Evolutionary conservation across 2,888 invertebrate genomes (phyloP).

Genomic region (Crepidodera aurea): DNA sequence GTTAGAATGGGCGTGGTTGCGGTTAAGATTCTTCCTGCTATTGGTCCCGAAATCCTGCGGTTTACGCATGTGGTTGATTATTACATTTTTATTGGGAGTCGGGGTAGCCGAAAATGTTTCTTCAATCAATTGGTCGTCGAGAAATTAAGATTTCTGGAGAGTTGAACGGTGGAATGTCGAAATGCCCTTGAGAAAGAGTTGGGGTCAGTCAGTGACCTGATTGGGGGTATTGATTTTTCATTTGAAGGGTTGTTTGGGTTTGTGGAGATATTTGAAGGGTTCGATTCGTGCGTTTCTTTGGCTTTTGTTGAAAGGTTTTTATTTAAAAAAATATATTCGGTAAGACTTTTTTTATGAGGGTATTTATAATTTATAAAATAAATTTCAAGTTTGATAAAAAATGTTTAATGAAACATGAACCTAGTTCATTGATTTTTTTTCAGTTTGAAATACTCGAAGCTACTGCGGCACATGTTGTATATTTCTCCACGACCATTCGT

Average conservation of each 20-base stretch:
- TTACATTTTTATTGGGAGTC: conserved; percentile 61
- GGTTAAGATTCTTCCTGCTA: conserved; percentile 66
- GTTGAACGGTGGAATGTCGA: conserved; percentile 5
- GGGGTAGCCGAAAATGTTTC: conserved; percentile 21
- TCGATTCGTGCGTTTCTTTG: too few relatives aligned
- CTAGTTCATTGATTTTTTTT: too few relatives aligned
- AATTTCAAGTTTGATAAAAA: too few relatives aligned
- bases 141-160: conserved; percentile 31
- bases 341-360: too few relatives aligned
- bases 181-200: conserved; percentile 24
- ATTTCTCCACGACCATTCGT: too few relatives aligned
- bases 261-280: not conserved
- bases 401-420: too few relatives aligned
- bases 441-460: too few relatives aligned
- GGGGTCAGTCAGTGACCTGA: conserved; percentile 35
- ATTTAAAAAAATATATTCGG: too few relatives aligned
- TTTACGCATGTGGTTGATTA: conserved; percentile 65
- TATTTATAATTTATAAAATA: too few relatives aligned
- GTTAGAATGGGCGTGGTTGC: conserved; percentile 62
- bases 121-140: conserved; percentile 29
- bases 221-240: conserved; percentile 38
- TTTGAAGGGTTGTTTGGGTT: conserved; percentile 20
- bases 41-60: conserved; percentile 68
- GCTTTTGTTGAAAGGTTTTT: too few relatives aligned
- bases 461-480: too few relatives aligned